Percentiles rank a stretch among this genome's conserved stretches.
These are phyloP conservation scores for Etia nguti DNA, from an alignment of 2,113 vertebrate genomes.

Conservation along the genomic window DNA sequence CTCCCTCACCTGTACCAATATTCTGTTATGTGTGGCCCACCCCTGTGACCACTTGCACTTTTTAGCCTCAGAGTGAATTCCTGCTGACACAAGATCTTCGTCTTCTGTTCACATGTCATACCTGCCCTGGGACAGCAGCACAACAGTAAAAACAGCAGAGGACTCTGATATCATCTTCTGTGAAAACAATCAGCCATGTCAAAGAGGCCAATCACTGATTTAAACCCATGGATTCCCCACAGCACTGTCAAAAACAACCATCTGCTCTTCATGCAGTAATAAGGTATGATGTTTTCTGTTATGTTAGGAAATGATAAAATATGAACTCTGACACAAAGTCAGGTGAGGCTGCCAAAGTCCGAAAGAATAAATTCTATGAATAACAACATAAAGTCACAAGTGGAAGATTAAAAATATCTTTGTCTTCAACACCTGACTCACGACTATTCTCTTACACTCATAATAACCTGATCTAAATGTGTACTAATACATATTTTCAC, in stretches of 20 bases:
- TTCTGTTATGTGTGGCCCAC: background rate
- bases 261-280: background rate
- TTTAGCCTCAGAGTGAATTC: background rate
- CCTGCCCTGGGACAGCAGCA: background rate
- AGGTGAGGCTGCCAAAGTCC: background rate
- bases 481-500: background rate
- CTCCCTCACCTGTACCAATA: background rate
- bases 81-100: background rate
- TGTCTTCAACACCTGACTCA: background rate
- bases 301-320: background rate
- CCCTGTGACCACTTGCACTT: background rate
- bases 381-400: background rate
- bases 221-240: background rate
- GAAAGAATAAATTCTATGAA: background rate
- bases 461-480: background rate
- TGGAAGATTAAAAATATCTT: background rate
- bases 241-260: slow-evolving; percentile 5
- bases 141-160: background rate
- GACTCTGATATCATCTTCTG: background rate
- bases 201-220: background rate
- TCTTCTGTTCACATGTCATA: background rate
- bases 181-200: slow-evolving; percentile 13
- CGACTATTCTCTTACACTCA: background rate
- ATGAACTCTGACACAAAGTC: background rate
- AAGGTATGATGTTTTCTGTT: slow-evolving; percentile 1